A percentile compares a stretch with the other conserved stretches of the same genome.
These are phyloP conservation scores for Aplochiton taeniatus DNA, from an alignment of 2,797 vertebrate species.

Conservation along the genomic window DNA sequence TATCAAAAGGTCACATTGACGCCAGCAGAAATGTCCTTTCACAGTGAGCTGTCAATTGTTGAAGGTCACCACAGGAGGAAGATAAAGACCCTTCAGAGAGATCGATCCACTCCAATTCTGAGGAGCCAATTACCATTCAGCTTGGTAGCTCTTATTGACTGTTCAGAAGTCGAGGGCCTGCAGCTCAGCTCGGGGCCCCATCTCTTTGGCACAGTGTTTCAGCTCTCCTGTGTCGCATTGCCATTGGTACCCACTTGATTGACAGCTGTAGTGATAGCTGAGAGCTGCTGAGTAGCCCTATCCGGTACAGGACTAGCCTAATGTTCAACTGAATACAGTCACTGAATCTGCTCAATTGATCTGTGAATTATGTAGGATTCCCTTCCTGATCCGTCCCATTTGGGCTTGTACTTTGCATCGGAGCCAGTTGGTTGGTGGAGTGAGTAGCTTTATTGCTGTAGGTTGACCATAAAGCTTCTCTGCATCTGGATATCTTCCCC, in stretches of 20 bases:
- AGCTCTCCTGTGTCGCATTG: conserved; percentile 21
- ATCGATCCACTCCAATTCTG: conserved; percentile 48
- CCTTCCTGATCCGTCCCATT: too few species aligned
- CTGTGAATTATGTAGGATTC: too few species aligned
- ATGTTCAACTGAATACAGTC: not conserved
- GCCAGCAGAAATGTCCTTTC: conserved; percentile 46
- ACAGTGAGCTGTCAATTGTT: conserved; percentile 36
- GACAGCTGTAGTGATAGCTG: conserved; percentile 32
- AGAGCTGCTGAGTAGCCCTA: conserved; percentile 11
- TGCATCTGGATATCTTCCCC: conserved; percentile 4
- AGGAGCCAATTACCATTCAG: conserved; percentile 44
- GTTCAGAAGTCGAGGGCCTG: conserved; percentile 28
- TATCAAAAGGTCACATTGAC: conserved; percentile 57
- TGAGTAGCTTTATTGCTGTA: not conserved
- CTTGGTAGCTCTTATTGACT: conserved; percentile 32
- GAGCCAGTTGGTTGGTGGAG: not conserved
- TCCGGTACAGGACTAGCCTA: not conserved
- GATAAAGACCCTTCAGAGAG: conserved; percentile 33
- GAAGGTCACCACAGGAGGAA: conserved; percentile 47
- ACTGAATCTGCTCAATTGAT: too few species aligned
- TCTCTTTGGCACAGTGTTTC: conserved; percentile 39
- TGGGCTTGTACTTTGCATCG: too few species aligned
- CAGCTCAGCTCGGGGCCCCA: not conserved
- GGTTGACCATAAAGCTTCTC: conserved; percentile 4
- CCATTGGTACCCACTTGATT: conserved; percentile 38